Conservation (phyloP, 2,797 vertebrate species). For the Oreochromis mossambicus region DNA sequence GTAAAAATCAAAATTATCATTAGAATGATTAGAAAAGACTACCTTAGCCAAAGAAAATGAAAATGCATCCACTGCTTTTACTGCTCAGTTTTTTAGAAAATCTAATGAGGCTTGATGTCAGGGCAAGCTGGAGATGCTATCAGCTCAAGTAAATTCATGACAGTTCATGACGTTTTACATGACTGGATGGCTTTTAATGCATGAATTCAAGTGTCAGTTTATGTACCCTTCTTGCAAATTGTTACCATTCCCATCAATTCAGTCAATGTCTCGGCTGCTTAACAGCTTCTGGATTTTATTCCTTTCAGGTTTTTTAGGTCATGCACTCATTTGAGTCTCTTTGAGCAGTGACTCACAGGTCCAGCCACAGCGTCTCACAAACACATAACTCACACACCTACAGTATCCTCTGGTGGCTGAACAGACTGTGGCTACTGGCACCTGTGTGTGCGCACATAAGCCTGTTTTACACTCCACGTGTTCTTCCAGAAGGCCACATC, state of each 20-base stretch:
- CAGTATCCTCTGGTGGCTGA: background rate
- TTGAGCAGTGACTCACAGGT: background rate
- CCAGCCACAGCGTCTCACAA: background rate
- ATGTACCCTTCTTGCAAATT: background rate
- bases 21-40: background rate
- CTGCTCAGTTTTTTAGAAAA: background rate
- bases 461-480: constrained; percentile 53
- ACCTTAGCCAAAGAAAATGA: background rate
- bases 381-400: background rate
- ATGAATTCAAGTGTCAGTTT: background rate
- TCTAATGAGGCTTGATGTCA: background rate
- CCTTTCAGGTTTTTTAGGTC: background rate
- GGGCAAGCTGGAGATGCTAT: background rate
- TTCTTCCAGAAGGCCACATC: constrained; percentile 60
- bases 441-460: constrained; percentile 33
- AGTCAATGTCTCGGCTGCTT: background rate
- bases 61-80: background rate
- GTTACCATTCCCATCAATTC: background rate
- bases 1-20: too few relatives aligned
- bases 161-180: background rate
- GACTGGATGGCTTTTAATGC: background rate
- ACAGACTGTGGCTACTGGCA: background rate
- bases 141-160: background rate
- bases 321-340: background rate
- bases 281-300: background rate